phyloP scores from a whole-genome alignment of 2,113 vertebrate species.

The Sphaerodactylus townsendi region DNA sequence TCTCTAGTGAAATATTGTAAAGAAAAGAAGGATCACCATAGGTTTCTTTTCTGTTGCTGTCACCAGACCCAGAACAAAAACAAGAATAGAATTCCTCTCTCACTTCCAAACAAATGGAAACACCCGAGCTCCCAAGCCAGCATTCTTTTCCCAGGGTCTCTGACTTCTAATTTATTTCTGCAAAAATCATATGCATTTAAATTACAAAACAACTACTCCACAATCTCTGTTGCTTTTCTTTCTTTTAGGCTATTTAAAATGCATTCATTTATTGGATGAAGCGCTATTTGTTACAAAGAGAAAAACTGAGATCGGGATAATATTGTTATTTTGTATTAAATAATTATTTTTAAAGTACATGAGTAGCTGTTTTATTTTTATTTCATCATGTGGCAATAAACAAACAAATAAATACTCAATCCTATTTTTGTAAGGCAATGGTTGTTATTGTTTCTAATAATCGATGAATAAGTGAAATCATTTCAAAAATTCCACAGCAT shows the following conservation, averaged over 20 bases:
- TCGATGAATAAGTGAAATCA: slow-evolving; percentile 7
- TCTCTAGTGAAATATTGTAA: not conserved
- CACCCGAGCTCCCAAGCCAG: slow-evolving; percentile 2
- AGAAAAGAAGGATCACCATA: not conserved
- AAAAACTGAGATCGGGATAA: not conserved
- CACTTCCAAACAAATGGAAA: slow-evolving; percentile 3
- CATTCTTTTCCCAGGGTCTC: slow-evolving; percentile 14
- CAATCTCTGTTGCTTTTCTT: not conserved
- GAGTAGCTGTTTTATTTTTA: not conserved
- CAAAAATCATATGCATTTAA: slow-evolving; percentile 34
- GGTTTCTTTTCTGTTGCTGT: not conserved
- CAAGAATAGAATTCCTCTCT: not conserved
- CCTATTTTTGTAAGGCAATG: not conserved
- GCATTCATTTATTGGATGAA: not conserved
- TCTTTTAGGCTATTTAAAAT: not conserved
- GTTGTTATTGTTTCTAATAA: slow-evolving; percentile 14
- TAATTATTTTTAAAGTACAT: not conserved
- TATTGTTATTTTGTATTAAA: not conserved
- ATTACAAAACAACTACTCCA: not conserved
- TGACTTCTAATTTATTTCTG: slow-evolving; percentile 39
- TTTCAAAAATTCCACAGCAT: slow-evolving; percentile 14
- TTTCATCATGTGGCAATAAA: too few species aligned
- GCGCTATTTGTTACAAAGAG: not conserved
- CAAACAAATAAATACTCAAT: not conserved
- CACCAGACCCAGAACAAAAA: not conserved